A percentile compares a stretch with the other conserved stretches of the same genome.
Evolutionary conservation across 2,888 invertebrate genomes (phyloP).

Genomic region (Heteromyza rotundicornis): DNA sequence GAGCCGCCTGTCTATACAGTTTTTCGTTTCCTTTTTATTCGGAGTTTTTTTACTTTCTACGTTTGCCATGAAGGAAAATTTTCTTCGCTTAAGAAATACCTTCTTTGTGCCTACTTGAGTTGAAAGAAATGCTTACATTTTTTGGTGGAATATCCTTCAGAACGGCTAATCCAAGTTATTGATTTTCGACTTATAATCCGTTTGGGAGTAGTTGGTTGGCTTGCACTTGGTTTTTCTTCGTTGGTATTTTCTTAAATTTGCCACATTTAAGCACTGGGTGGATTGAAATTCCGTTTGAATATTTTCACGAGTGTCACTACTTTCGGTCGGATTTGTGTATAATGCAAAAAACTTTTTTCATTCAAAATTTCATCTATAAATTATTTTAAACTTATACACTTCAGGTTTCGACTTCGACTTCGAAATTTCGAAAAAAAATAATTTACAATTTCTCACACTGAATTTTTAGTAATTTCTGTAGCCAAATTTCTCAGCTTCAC

Average conservation of each 20-base stretch:
- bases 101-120: not conserved
- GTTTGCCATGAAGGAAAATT: not conserved
- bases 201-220: slow-evolving; percentile 20
- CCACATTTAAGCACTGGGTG: not conserved
- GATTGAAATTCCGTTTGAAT: not conserved
- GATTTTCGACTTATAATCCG: slow-evolving; percentile 42
- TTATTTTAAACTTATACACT: not conserved
- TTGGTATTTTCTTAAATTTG: slow-evolving; percentile 20
- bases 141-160: slow-evolving; percentile 16
- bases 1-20: not conserved
- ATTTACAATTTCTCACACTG: too few species aligned
- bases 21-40: slow-evolving; percentile 14
- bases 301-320: too few species aligned
- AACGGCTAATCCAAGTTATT: slow-evolving; percentile 58
- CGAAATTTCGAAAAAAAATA: too few species aligned
- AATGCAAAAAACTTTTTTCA: too few species aligned
- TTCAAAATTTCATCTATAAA: too few species aligned
- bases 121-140: slow-evolving; percentile 16
- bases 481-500: too few species aligned
- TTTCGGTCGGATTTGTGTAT: not conserved
- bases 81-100: slow-evolving; percentile 6
- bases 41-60: slow-evolving; percentile 30
- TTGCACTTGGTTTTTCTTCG: too few species aligned
- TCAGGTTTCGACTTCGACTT: not conserved
- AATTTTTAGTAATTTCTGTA: too few species aligned